phyloP scores from a whole-genome alignment of 2,797 vertebrate species.

The Coregonus suidteri region DNA sequence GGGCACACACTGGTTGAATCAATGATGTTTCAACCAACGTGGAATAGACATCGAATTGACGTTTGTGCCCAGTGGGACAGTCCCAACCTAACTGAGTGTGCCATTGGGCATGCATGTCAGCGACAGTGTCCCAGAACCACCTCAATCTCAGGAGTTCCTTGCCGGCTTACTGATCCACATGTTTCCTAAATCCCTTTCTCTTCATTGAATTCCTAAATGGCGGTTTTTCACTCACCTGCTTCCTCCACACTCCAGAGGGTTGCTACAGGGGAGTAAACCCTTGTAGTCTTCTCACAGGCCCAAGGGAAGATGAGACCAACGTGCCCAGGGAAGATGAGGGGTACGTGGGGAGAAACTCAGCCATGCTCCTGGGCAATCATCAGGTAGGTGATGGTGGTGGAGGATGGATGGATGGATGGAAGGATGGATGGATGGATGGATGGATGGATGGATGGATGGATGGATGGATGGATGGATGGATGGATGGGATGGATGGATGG shows the following conservation, averaged over 20 bases:
- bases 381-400: background rate
- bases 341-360: no score
- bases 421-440: no score
- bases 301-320: background rate
- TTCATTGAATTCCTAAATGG: background rate
- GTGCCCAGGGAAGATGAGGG: no score
- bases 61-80: no score
- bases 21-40: no score
- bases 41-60: no score
- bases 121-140: background rate
- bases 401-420: background rate
- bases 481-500: no score
- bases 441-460: no score
- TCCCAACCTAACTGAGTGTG: no score
- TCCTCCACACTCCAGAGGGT: background rate
- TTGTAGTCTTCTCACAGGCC: background rate
- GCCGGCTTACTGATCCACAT: background rate
- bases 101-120: background rate
- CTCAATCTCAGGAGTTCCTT: background rate
- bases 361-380: no score
- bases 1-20: no score
- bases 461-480: no score
- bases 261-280: background rate
- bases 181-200: constrained; percentile 1
- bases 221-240: background rate